Evolutionary conservation across 1,140 invertebrate genomes (phyloP).

Genomic region (Dolichoris vasculosae): DNA sequence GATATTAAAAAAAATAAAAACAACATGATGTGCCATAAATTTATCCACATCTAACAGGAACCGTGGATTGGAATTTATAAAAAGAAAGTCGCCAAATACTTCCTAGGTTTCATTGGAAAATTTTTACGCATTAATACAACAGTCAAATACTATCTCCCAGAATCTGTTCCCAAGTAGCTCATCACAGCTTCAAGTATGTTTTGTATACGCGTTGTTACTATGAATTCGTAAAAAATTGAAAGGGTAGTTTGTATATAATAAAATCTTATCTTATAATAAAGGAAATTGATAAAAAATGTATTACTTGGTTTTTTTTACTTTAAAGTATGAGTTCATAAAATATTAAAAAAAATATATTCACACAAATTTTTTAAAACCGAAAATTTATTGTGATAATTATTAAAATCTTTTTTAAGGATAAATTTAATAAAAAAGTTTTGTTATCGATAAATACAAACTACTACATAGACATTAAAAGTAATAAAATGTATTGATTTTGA

Average conservation of each 20-base stretch:
- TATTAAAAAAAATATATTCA: neutral
- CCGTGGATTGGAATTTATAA: conserved; percentile 23
- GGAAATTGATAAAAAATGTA: neutral
- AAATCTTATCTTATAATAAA: neutral
- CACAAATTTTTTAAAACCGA: neutral
- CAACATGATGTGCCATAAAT: neutral
- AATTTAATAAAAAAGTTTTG: too few species aligned
- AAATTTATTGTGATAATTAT: too few species aligned
- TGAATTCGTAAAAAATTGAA: neutral
- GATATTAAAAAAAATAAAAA: neutral
- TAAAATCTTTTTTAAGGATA: neutral
- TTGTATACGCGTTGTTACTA: neutral
- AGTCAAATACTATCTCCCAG: neutral
- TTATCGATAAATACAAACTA: too few species aligned
- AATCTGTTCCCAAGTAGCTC: conserved; percentile 10
- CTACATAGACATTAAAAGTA: too few species aligned
- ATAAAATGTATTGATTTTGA: neutral
- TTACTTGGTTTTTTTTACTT: neutral
- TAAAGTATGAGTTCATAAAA: neutral
- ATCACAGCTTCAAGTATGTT: neutral
- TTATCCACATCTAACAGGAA: neutral
- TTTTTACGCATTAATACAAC: neutral
- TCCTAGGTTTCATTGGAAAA: neutral
- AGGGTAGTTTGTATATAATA: neutral
- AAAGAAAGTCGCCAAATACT: conserved; percentile 26